A percentile compares a stretch with the other conserved stretches of the same genome.
Conservation (phyloP, 2,113 vertebrate genomes). For the Bos javanicus region DNA sequence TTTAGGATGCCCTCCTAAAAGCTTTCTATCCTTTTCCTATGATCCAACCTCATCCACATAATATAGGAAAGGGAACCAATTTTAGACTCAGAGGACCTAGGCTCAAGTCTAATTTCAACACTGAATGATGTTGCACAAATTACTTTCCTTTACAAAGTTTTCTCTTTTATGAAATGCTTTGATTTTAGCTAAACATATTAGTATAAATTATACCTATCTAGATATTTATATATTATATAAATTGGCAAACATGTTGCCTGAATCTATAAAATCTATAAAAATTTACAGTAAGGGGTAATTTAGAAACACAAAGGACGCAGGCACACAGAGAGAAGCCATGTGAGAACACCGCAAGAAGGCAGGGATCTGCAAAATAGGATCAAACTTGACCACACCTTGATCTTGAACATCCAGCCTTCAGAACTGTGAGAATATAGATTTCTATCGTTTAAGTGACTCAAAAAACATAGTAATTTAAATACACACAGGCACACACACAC, state of each 20-base stretch:
- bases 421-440: background rate
- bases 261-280: background rate
- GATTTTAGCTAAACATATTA: background rate
- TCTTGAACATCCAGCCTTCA: background rate
- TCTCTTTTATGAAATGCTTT: background rate
- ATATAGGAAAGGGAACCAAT: background rate
- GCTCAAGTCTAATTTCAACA: background rate
- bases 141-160: background rate
- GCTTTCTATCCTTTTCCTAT: background rate
- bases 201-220: background rate
- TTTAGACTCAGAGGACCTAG: background rate
- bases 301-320: background rate
- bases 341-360: background rate
- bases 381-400: background rate
- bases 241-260: background rate
- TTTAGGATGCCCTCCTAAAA: background rate
- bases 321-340: background rate
- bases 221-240: background rate
- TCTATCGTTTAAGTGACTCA: background rate
- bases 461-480: background rate
- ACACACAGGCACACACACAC: background rate
- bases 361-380: background rate
- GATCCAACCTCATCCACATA: background rate
- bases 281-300: background rate
- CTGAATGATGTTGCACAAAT: background rate